A percentile compares a stretch with the other conserved stretches of the same genome.
Conservation (phyloP, 2,113 vertebrate species). For the Lagenorhynchus albirostris region DNA sequence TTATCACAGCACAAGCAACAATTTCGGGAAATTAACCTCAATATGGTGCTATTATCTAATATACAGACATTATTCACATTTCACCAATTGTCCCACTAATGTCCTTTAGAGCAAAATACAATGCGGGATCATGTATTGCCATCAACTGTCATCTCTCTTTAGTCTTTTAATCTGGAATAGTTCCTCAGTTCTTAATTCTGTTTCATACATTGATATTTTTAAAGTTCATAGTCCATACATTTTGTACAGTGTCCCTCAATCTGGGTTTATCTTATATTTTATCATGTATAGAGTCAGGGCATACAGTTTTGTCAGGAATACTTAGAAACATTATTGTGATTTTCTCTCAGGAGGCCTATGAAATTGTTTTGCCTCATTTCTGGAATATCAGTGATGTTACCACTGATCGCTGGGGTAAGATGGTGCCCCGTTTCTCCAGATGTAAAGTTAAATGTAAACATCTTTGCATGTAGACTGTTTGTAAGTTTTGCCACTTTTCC, state of each 20-base stretch:
- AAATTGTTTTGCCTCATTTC: neutral
- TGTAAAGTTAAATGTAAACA: neutral
- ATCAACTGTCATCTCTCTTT: neutral
- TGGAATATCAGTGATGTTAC: neutral
- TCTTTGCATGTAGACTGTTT: neutral
- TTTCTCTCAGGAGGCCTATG: neutral
- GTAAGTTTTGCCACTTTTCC: neutral
- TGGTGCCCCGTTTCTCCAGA: fast-evolving
- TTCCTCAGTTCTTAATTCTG: neutral
- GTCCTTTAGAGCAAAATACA: neutral
- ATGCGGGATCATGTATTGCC: neutral
- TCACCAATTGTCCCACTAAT: neutral
- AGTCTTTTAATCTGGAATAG: neutral
- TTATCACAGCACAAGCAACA: neutral
- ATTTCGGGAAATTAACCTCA: slow-evolving; percentile 1
- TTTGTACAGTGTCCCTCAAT: neutral
- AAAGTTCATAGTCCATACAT: neutral
- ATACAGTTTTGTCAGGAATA: neutral
- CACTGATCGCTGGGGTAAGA: neutral
- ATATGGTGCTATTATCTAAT: neutral
- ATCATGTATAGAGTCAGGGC: neutral
- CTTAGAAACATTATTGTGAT: neutral
- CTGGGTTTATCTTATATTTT: neutral
- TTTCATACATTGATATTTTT: neutral
- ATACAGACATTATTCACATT: neutral